Evolutionary conservation across 1,140 invertebrate genomes (phyloP).

Genomic region (Diorhabda carinulata): DNA sequence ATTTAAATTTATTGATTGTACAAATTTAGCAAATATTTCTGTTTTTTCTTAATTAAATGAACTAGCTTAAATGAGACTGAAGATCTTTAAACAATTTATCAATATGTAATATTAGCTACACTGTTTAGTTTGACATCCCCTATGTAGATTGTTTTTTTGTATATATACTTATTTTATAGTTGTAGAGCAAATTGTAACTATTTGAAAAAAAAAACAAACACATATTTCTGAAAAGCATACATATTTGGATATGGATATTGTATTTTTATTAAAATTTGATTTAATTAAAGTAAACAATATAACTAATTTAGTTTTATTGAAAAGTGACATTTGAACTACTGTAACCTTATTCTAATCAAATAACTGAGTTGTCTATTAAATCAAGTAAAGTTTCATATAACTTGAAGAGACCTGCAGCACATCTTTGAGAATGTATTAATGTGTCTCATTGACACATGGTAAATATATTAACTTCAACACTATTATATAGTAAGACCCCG

Average conservation of each 20-base stretch:
- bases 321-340: neutral
- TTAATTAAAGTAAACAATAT: constrained; percentile 12
- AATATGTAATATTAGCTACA: constrained; percentile 1
- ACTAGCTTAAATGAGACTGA: constrained; percentile 20
- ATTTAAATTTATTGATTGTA: neutral
- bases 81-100: neutral
- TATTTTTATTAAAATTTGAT: constrained; percentile 22
- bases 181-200: constrained; percentile 12
- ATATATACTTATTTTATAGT: constrained; percentile 13
- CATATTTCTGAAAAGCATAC: constrained; percentile 11
- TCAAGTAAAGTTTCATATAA: too few relatives aligned
- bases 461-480: too few relatives aligned
- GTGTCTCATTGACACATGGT: too few relatives aligned
- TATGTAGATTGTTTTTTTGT: constrained; percentile 15
- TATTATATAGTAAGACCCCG: too few relatives aligned
- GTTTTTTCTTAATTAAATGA: neutral
- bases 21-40: neutral
- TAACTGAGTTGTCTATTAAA: too few relatives aligned
- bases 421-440: too few relatives aligned
- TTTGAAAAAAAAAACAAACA: constrained; percentile 1
- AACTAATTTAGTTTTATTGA: neutral
- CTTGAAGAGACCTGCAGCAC: too few relatives aligned
- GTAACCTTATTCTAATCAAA: too few relatives aligned
- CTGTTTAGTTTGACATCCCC: constrained; percentile 5
- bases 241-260: constrained; percentile 8